phyloP scores from a whole-genome alignment of 2,888 invertebrate species.

The Keiferia lycopersicella region DNA sequence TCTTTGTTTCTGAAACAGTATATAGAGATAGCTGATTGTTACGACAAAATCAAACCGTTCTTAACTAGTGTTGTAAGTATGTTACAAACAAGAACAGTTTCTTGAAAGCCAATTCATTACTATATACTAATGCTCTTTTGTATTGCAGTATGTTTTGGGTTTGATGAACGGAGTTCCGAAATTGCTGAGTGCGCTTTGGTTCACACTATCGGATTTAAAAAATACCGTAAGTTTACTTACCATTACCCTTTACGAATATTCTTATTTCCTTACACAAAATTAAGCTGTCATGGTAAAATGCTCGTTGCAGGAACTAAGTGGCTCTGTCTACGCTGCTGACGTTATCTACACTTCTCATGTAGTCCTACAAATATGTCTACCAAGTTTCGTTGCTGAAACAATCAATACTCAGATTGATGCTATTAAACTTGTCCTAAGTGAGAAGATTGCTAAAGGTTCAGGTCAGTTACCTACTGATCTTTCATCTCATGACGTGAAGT shows the following conservation, averaged over 20 bases:
- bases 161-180: constrained; percentile 9
- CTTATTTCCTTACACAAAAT: too few relatives aligned
- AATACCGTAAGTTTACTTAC: not conserved
- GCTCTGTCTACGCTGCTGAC: not conserved
- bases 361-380: constrained; percentile 5
- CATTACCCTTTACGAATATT: too few relatives aligned
- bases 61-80: constrained; percentile 19
- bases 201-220: not conserved
- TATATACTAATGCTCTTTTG: not conserved
- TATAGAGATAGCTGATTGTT: constrained; percentile 22
- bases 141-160: constrained; percentile 8
- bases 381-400: constrained; percentile 21
- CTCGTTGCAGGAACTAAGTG: not conserved
- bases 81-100: not conserved
- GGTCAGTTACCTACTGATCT: not conserved
- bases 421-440: constrained; percentile 15
- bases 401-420: constrained; percentile 19
- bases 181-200: constrained; percentile 6
- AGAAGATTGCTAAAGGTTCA: constrained; percentile 1
- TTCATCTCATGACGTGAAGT: too few relatives aligned
- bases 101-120: not conserved
- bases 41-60: constrained; percentile 23
- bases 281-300: too few relatives aligned
- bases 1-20: not conserved
- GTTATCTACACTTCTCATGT: not conserved